phyloP scores from a whole-genome alignment of 23 tunicate species.

The Trididemnum nubilum region DNA sequence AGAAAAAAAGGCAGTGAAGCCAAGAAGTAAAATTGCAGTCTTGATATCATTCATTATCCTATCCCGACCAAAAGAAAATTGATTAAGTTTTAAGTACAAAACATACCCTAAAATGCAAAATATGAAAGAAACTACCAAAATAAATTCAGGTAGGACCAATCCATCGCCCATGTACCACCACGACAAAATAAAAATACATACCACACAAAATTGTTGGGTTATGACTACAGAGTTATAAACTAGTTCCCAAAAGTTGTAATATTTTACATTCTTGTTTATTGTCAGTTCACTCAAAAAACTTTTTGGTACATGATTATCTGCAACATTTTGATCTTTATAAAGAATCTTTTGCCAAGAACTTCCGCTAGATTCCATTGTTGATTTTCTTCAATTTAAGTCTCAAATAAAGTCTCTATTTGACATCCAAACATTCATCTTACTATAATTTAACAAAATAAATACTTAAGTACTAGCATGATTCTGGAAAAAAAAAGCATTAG shows the following conservation, averaged over 20 bases:
- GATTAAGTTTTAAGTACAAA: constrained; percentile 2
- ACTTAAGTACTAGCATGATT: too few relatives aligned
- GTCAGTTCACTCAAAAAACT: constrained; percentile 57
- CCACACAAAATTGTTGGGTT: constrained; percentile 71
- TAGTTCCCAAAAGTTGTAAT: constrained; percentile 52
- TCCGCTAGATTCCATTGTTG: background rate
- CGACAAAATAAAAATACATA: constrained; percentile 42
- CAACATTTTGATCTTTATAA: constrained; percentile 69
- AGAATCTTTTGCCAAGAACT: constrained; percentile 70
- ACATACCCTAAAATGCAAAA: constrained; percentile 38
- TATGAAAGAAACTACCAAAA: constrained; percentile 12
- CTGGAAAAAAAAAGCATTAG: too few relatives aligned
- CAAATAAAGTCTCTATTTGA: background rate
- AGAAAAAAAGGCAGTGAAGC: constrained; percentile 68
- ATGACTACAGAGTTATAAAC: constrained; percentile 53
- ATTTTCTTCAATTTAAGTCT: background rate
- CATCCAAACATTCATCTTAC: too few relatives aligned
- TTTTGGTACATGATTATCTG: constrained; percentile 79
- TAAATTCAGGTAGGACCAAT: constrained; percentile 19
- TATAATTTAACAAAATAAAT: too few relatives aligned
- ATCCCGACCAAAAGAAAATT: background rate
- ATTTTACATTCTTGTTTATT: constrained; percentile 36
- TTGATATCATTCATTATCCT: constrained; percentile 30
- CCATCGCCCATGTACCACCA: constrained; percentile 81
- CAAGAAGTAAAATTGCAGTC: constrained; percentile 50